Percentiles rank a stretch among this genome's conserved stretches.
Evolutionary conservation across 92 coral and sea anemone species (phyloP).

Genomic region (Palythoa caribaeorum): DNA sequence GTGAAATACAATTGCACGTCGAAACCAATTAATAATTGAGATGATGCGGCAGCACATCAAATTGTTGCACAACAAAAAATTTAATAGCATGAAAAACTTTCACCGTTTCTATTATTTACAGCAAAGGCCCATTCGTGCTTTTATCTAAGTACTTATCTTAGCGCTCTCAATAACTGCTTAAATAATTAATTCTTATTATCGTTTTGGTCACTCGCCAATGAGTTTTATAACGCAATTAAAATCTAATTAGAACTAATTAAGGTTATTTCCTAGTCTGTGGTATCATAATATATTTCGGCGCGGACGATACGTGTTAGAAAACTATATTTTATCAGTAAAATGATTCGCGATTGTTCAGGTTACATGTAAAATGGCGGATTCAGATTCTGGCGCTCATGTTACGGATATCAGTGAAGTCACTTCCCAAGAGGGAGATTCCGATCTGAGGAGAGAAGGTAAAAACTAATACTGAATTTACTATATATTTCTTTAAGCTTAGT

Average conservation of each 20-base stretch:
- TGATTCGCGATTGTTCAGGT: neutral
- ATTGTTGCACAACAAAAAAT: neutral
- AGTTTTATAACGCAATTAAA: neutral
- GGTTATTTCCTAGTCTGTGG: conserved; percentile 14
- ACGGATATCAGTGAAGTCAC: conserved; percentile 77
- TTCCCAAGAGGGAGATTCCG: conserved; percentile 69
- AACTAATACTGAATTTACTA: neutral
- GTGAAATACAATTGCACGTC: neutral
- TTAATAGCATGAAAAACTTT: neutral
- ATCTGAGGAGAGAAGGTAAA: conserved; percentile 77
- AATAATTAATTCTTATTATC: conserved; percentile 13
- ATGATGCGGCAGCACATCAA: neutral
- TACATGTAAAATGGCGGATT: conserved; percentile 77
- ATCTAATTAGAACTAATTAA: conserved; percentile 16
- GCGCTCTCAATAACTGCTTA: neutral
- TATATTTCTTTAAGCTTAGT: neutral
- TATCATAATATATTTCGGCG: neutral
- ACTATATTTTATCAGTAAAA: neutral
- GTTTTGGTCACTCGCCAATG: conserved; percentile 1
- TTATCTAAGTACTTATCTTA: neutral
- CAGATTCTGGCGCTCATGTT: conserved; percentile 90
- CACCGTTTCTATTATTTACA: neutral
- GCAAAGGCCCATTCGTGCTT: neutral
- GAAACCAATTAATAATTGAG: neutral
- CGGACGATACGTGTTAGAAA: neutral